Evolutionary conservation across 1,140 invertebrate genomes (phyloP).

Genomic region (Radopholus similis): DNA sequence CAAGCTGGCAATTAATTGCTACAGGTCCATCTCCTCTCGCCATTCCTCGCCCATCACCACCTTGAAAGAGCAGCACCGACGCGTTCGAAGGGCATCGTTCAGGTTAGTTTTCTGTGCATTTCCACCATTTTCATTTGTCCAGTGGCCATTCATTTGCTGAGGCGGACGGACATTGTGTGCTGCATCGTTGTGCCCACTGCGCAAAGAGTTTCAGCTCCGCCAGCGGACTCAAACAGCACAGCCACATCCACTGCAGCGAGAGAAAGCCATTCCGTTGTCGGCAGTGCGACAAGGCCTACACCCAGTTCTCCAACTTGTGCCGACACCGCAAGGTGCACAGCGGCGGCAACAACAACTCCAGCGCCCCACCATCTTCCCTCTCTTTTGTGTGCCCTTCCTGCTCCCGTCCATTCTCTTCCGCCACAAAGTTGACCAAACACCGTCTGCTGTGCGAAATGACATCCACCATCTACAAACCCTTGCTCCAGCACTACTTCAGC

Average conservation of each 20-base stretch:
- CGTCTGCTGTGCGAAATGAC: constrained; percentile 46
- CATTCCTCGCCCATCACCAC: neutral
- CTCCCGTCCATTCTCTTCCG: neutral
- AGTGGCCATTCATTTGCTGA: no score
- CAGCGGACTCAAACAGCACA: no score
- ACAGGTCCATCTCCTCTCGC: neutral
- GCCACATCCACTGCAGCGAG: no score
- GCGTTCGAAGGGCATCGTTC: no score
- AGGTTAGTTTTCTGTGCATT: no score
- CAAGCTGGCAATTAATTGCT: neutral
- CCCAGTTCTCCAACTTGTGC: constrained; percentile 98
- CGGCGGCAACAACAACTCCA: neutral
- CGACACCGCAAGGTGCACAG: constrained; percentile 95
- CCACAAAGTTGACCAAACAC: constrained; percentile 42
- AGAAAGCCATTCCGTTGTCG: constrained; percentile 75
- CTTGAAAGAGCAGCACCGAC: no score
- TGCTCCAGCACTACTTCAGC: constrained; percentile 27
- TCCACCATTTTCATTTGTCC: no score
- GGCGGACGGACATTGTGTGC: no score
- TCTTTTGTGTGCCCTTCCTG: constrained; percentile 24
- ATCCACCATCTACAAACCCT: constrained; percentile 45
- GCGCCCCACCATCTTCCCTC: neutral
- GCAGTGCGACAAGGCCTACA: constrained; percentile 69
- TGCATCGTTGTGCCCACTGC: no score
- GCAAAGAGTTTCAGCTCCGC: no score